A percentile compares a stretch with the other conserved stretches of the same genome.
Conservation (phyloP, 2,797 vertebrate genomes). For the Urocyon cinereoargenteus region DNA sequence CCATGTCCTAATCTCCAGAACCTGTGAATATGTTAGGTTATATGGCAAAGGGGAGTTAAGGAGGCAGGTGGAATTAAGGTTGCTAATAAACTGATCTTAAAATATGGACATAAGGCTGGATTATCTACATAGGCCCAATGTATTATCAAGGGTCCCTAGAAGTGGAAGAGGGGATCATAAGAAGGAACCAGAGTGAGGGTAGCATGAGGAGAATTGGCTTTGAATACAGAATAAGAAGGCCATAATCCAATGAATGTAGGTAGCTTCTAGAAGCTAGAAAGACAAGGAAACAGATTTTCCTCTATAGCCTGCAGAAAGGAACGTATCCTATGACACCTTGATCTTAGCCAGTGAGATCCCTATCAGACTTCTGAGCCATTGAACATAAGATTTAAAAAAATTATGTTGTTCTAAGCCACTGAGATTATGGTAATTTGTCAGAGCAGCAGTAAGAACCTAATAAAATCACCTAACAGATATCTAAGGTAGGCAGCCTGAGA, state of each 20-base stretch:
- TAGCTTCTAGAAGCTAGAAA: background rate
- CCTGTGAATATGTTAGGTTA: background rate
- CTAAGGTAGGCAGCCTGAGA: background rate
- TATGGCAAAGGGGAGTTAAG: background rate
- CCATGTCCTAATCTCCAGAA: background rate
- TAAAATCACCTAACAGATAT: background rate
- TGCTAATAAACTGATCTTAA: constrained; percentile 27
- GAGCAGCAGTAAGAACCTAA: background rate
- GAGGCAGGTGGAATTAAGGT: background rate
- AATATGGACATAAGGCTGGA: background rate
- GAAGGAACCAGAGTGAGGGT: background rate
- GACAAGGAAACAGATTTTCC: background rate
- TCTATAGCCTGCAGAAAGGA: background rate
- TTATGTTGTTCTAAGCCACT: background rate
- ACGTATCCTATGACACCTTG: background rate
- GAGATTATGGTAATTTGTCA: background rate
- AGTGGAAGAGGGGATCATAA: background rate
- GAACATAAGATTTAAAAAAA: background rate
- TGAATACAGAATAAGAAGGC: background rate
- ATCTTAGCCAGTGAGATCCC: background rate
- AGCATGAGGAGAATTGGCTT: background rate
- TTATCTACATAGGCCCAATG: background rate
- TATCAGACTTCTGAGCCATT: constrained; percentile 6
- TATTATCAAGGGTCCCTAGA: background rate
- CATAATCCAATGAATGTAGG: background rate